Evolutionary conservation across 2,113 vertebrate genomes (phyloP).

Genomic region (Athene noctua): DNA sequence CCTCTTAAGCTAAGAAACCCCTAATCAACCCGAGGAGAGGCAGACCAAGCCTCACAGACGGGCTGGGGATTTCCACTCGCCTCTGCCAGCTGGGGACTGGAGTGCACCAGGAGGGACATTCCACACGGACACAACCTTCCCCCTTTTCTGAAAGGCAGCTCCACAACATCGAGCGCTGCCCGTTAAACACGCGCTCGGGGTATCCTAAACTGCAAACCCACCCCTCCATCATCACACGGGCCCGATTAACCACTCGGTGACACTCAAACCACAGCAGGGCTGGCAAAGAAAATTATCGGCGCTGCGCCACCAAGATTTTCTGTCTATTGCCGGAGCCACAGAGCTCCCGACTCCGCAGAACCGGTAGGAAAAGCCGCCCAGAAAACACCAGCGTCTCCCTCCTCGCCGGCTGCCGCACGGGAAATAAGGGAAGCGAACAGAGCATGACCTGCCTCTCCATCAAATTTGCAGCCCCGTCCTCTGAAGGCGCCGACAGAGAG

Average conservation of each 20-base stretch:
- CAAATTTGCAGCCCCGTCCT: background rate
- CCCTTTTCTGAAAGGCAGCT: background rate
- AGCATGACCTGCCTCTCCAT: background rate
- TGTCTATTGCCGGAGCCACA: background rate
- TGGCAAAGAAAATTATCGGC: background rate
- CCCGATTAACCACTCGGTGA: rapidly evolving
- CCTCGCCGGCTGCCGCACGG: background rate
- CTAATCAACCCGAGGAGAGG: background rate
- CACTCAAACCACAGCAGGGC: background rate
- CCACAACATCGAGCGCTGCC: rapidly evolving
- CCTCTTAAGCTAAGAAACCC: background rate
- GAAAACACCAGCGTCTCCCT: background rate
- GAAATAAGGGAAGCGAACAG: background rate
- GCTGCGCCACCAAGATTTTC: rapidly evolving
- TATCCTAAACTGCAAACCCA: background rate
- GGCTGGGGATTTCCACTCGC: background rate
- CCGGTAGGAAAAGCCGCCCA: background rate
- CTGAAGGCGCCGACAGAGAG: background rate
- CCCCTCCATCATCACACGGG: rapidly evolving
- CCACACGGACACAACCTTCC: background rate
- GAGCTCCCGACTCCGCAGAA: background rate
- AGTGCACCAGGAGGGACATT: background rate
- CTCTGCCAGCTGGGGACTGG: background rate
- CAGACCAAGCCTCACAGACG: background rate
- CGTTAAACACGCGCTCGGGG: rapidly evolving